Percentiles rank a stretch among this genome's conserved stretches.
Conservation (phyloP, 2,888 invertebrate species). For the Lasioglossum zephyrum region DNA sequence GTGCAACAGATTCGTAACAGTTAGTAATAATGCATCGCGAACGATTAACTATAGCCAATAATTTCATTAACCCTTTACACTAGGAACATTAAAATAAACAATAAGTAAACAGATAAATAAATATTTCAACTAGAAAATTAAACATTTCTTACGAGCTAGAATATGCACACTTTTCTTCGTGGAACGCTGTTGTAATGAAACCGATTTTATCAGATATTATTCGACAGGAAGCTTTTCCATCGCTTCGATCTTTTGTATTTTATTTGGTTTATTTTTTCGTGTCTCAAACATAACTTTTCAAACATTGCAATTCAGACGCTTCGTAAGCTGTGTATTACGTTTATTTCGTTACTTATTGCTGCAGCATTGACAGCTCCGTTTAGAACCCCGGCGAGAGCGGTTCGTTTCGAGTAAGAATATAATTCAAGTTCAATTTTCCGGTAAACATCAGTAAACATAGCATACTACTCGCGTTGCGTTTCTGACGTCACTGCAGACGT, state of each 20-base stretch:
- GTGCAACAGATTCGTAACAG: no score
- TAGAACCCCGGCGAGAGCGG: background rate
- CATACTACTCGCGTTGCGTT: constrained; percentile 71
- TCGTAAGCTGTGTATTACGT: background rate
- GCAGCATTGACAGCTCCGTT: background rate
- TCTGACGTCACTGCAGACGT: constrained; percentile 77
- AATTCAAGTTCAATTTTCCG: constrained; percentile 74
- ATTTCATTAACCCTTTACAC: background rate
- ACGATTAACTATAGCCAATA: background rate
- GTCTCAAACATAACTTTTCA: background rate
- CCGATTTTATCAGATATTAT: background rate
- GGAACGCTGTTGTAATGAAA: background rate
- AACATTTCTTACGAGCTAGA: no score
- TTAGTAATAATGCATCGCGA: background rate
- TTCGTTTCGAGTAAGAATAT: constrained; percentile 41
- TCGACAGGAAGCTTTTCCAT: background rate
- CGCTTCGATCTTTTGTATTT: background rate
- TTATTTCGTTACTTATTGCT: background rate
- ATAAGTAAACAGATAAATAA: no score
- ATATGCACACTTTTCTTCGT: background rate
- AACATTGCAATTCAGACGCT: background rate
- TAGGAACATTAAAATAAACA: no score
- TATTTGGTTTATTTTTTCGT: background rate
- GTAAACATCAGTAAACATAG: constrained; percentile 76
- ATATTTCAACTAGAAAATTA: no score